Evolutionary conservation across 2,888 invertebrate genomes (phyloP), one percentile per base, ranked within the genome.

Genomic region (Schizotus pectinicornis): DNA sequence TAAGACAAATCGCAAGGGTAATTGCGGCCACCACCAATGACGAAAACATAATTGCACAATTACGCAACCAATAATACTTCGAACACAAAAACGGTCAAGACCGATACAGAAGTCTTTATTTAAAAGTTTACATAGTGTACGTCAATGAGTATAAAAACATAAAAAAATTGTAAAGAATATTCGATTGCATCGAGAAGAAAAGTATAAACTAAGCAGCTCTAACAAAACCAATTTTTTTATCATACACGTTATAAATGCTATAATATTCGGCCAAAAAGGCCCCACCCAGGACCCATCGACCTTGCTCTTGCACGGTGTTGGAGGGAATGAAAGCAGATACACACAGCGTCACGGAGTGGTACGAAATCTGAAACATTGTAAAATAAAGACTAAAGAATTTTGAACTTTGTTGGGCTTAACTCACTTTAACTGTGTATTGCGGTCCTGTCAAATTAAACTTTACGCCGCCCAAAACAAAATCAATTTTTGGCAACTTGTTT

Each of bases 401-500:
- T 35, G n/a, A 32, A 9, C 12, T 30, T 13, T 32, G 8, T 7
- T 38, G 2, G 2, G 3, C 22, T 22, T 43, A 50, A 67, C 67
- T 74, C 71, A 81, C 82, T 64, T 76, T 77, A 59, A 80, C 77
- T 3, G 88, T 80, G 74, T 90, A 90, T 70, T 89, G 85, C 58
- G 81, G 78, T 12, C 86, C 86, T 56, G 81, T 79, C 34, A 91
- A 80, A 9, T 80, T 80, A 74, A 88, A 91, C 22, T 77, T 74
- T 56, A 81, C 79, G 9, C 86, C 88, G 53, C 78, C 83, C 34
- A 91, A 71, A 1, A 79, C 77, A 70, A 90, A 86, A 36, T 79
- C 77, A 38, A 90, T 80, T 56, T 76, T 74, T 1, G 90, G 89
- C 46, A 90, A 75, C 54, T 80, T 81, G 33, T 84, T 81, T 31